phyloP scores from a whole-genome alignment of 2,888 invertebrate genomes.

The Xestia rhomboidea region DNA sequence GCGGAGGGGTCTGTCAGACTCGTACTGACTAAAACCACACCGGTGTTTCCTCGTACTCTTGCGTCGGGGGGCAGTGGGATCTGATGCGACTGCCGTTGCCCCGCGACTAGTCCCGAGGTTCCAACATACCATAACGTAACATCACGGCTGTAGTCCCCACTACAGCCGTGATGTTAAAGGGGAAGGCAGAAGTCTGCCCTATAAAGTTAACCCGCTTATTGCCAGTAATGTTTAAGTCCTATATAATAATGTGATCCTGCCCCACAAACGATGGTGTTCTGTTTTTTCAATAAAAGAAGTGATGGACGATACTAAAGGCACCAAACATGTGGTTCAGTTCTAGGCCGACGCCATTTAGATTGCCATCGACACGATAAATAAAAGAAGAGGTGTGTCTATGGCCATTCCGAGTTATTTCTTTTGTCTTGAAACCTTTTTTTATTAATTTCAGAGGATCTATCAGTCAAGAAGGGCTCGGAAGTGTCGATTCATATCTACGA shows the following conservation, averaged over 20 bases:
- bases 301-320: too few relatives aligned
- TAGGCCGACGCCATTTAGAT: background rate
- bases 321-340: background rate
- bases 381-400: background rate
- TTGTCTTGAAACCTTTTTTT: background rate
- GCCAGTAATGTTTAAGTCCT: background rate
- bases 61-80: too few relatives aligned
- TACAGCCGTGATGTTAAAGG: too few relatives aligned
- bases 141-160: background rate
- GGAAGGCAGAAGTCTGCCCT: background rate
- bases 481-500: conserved; percentile 91
- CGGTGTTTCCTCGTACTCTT: too few relatives aligned
- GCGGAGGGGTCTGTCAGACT: too few relatives aligned
- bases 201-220: background rate
- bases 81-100: too few relatives aligned
- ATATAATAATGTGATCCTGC: background rate
- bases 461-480: conserved; percentile 85
- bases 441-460: conserved; percentile 79
- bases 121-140: background rate
- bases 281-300: too few relatives aligned
- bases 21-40: too few relatives aligned
- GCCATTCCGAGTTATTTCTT: background rate
- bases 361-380: too few relatives aligned
- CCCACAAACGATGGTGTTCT: too few relatives aligned
- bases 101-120: too few relatives aligned